Evolutionary conservation across 2,888 invertebrate genomes (phyloP), one percentile per base, ranked within the genome.

Genomic region (Lysandra bellargus): DNA sequence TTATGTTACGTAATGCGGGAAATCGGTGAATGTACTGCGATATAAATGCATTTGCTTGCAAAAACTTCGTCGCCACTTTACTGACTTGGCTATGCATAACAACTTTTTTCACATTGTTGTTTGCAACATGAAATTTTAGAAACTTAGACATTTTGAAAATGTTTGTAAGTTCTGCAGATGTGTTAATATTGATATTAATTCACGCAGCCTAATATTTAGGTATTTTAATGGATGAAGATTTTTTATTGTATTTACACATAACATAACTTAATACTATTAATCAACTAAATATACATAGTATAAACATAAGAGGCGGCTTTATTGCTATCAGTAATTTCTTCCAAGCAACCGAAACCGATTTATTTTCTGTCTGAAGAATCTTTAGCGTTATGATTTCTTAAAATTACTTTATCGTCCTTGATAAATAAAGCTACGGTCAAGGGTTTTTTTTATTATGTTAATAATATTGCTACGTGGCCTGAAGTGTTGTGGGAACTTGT

Each of bases 401-500:
- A 78, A 64, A 14, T 17, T 23, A 12, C 37, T 44, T 69, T 78
- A 23, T 57, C 23, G 77, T 9, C 12, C 7, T 64, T 12, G 5
- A 14, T 33, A 1, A 9, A 33, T 5, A 33, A 69, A 33, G 33
- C 33, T 1, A 1, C 69, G 37, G 33, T 17, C 64, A 37, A 69
- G 33, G 5, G 37, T 17, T 76, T 53, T 57, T 53, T 57, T 57
- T 76, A 57, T 76, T 76, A 76, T 76, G 76, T 30, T 57, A 76
- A 76, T 76, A 53, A 57, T 57, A 53, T 53, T 64, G 78, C 83
- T 84, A 84, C 81, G 80, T 84, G 83, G 86, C 85, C 84, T 80
- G 60, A 82, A 80, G 80, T 79, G 80, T 78, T 81, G 82, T 79
- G 85, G 83, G 86, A 92, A 93, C 90, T 93, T 93, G 88, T 92